Percentiles rank a stretch among this genome's conserved stretches.
These are phyloP conservation scores for Eleginops maclovinus DNA, from an alignment of 2,113 vertebrate species.

Conservation along the genomic window DNA sequence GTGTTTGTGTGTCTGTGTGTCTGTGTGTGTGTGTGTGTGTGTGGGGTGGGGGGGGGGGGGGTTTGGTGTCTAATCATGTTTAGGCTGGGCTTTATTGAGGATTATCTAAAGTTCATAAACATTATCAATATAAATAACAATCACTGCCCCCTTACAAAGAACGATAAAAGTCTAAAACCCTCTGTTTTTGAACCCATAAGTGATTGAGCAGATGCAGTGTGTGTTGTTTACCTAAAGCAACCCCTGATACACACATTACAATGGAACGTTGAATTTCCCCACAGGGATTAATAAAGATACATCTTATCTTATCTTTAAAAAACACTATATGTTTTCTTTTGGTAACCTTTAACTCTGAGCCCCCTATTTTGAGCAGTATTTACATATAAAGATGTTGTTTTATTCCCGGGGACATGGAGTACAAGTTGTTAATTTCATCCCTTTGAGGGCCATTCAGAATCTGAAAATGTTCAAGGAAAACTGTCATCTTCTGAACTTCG, in stretches of 20 bases:
- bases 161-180: not conserved
- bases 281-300: too few relatives aligned
- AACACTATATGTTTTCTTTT: too few relatives aligned
- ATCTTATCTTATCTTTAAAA: too few relatives aligned
- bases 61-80: not conserved
- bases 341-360: not conserved
- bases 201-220: not conserved
- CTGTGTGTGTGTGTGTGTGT: not conserved
- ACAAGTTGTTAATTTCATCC: not conserved
- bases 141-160: not conserved
- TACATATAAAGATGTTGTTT: not conserved
- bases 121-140: slow-evolving; percentile 2
- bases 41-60: not conserved
- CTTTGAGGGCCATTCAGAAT: slow-evolving; percentile 9
- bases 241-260: not conserved
- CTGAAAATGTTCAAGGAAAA: slow-evolving; percentile 20
- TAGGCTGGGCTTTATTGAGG: not conserved
- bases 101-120: not conserved
- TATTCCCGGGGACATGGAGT: not conserved
- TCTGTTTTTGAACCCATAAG: not conserved
- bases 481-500: slow-evolving; percentile 19
- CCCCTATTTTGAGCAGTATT: not conserved
- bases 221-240: not conserved
- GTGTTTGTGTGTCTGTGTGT: not conserved
- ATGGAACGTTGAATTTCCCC: too few relatives aligned